phyloP scores from a whole-genome alignment of 2,113 vertebrate species.

The Sakesphorus luctuosus region DNA sequence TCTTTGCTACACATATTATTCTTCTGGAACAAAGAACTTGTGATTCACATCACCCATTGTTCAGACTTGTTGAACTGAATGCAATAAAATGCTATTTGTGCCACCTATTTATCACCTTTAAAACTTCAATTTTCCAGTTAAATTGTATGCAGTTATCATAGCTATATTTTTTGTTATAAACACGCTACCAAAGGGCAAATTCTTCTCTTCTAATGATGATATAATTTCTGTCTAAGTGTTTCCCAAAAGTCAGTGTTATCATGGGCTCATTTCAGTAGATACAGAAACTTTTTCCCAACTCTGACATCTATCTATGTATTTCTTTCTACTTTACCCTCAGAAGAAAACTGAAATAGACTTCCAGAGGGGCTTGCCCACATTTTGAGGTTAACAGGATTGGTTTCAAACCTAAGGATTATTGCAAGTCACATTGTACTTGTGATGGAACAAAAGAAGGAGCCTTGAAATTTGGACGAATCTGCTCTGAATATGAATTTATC shows the following conservation, averaged over 20 bases:
- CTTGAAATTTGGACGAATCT: not conserved
- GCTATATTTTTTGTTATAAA: not conserved
- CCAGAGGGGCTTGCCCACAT: not conserved
- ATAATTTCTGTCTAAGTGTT: not conserved
- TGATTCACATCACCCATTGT: not conserved
- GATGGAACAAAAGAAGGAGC: not conserved
- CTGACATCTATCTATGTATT: not conserved
- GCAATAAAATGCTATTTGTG: not conserved
- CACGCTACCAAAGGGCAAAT: not conserved
- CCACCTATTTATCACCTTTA: not conserved
- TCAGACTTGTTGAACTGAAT: slow-evolving; percentile 1
- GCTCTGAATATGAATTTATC: not conserved
- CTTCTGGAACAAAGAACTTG: not conserved
- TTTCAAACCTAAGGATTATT: not conserved
- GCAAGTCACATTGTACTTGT: not conserved
- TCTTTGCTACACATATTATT: not conserved
- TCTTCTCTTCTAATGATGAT: not conserved
- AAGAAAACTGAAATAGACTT: not conserved
- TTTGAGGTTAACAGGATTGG: not conserved
- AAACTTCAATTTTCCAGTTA: not conserved
- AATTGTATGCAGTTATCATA: not conserved
- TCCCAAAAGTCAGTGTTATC: not conserved
- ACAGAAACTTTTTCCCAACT: not conserved
- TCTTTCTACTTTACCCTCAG: not conserved
- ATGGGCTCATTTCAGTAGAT: not conserved